phyloP scores from a whole-genome alignment of 2,888 invertebrate species.

The Spatulosminthurus flaviceps region DNA sequence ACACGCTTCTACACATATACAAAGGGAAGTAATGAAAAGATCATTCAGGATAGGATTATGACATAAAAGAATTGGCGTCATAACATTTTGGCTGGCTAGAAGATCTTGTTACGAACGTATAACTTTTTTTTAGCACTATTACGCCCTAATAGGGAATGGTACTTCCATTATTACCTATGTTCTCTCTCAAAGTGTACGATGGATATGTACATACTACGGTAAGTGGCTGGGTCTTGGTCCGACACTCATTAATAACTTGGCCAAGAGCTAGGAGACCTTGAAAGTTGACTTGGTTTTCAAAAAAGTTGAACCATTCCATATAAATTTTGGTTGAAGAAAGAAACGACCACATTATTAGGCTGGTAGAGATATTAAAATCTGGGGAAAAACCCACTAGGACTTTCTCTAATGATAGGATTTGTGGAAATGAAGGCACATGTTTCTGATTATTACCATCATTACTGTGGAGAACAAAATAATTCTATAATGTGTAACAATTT shows the following conservation, averaged over 20 bases:
- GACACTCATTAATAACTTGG: no score
- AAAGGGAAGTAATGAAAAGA: background rate
- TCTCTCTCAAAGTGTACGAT: no score
- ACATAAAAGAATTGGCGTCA: background rate
- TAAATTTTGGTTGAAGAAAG: background rate
- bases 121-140: no score
- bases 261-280: background rate
- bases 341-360: background rate
- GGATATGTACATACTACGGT: background rate
- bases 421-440: slow-evolving; percentile 23
- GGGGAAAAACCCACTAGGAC: background rate
- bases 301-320: background rate
- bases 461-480: background rate
- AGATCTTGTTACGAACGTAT: no score
- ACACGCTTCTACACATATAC: background rate
- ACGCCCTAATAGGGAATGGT: no score
- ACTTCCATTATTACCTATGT: no score
- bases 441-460: slow-evolving; percentile 22
- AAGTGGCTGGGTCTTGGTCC: no score
- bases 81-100: background rate
- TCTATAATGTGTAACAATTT: background rate
- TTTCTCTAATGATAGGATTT: slow-evolving; percentile 23
- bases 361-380: background rate
- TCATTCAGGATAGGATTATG: slow-evolving; percentile 1
- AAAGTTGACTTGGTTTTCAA: slow-evolving; percentile 10